Percentiles rank a stretch among this genome's conserved stretches.
phyloP scores from a whole-genome alignment of 1,140 invertebrate species.

The Pantala flavescens region DNA sequence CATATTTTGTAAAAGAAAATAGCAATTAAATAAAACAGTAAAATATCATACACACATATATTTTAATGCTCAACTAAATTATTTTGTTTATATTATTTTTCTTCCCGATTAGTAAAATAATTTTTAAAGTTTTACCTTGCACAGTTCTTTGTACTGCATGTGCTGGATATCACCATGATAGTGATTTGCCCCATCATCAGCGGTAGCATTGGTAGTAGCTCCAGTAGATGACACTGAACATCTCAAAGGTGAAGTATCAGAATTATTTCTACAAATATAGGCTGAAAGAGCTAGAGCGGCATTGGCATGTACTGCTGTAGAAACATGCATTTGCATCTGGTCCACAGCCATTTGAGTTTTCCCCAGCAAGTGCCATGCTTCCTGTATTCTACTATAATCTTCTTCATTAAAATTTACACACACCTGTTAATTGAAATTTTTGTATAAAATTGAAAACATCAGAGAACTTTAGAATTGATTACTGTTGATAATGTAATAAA shows the following conservation, averaged over 20 bases:
- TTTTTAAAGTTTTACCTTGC: slow-evolving; percentile 48
- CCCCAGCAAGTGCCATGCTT: slow-evolving; percentile 72
- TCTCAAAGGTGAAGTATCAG: slow-evolving; percentile 42
- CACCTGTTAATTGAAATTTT: slow-evolving; percentile 36
- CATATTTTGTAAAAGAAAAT: too few relatives aligned
- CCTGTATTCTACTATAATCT: slow-evolving; percentile 67
- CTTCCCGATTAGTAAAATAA: too few relatives aligned
- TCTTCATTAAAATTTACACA: slow-evolving; percentile 60
- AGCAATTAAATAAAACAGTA: too few relatives aligned
- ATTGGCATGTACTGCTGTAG: slow-evolving; percentile 82
- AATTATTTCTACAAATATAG: background rate
- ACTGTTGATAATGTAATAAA: too few relatives aligned
- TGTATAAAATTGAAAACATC: background rate
- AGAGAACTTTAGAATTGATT: background rate
- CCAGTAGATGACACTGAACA: slow-evolving; percentile 39
- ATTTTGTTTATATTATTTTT: too few relatives aligned
- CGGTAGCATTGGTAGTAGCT: background rate
- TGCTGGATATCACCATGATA: slow-evolving; percentile 44
- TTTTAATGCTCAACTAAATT: too few relatives aligned
- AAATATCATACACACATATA: too few relatives aligned
- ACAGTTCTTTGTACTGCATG: slow-evolving; percentile 63
- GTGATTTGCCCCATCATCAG: slow-evolving; percentile 37
- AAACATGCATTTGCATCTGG: slow-evolving; percentile 90
- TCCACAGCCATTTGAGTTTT: slow-evolving; percentile 87
- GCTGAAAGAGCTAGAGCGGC: slow-evolving; percentile 42